Evolutionary conservation across 1,140 invertebrate species (phyloP).

Genomic region (Lysiphlebus fabarum): DNA sequence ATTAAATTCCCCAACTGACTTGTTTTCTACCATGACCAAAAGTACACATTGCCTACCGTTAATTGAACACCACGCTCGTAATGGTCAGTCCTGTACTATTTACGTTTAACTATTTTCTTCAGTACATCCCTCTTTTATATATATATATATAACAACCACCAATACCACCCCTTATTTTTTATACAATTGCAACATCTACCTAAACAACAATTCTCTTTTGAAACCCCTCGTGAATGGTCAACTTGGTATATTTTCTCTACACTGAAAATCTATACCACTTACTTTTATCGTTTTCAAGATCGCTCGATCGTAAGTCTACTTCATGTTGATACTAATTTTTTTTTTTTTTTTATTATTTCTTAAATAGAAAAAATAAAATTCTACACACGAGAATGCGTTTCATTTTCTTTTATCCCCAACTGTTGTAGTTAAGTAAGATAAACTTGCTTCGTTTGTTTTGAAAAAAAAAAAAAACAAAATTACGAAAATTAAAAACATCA

Average conservation of each 20-base stretch:
- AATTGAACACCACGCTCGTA: constrained; percentile 56
- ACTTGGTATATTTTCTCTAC: constrained; percentile 9
- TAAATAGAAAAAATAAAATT: constrained; percentile 27
- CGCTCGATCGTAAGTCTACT: constrained; percentile 15
- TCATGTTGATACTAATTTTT: neutral
- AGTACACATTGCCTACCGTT: constrained; percentile 42
- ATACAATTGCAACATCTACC: too few relatives aligned
- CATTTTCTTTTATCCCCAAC: constrained; percentile 14
- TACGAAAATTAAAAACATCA: too few relatives aligned
- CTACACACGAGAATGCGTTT: constrained; percentile 22
- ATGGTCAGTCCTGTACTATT: constrained; percentile 27
- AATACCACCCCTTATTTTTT: too few relatives aligned
- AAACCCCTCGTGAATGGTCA: constrained; percentile 1
- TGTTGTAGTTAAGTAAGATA: constrained; percentile 10
- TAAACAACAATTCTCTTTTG: too few relatives aligned
- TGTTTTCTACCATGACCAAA: neutral
- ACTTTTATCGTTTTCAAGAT: constrained; percentile 42
- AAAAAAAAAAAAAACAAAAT: too few relatives aligned
- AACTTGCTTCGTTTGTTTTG: neutral
- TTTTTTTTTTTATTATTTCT: constrained; percentile 26
- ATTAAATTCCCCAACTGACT: neutral
- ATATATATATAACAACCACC: too few relatives aligned
- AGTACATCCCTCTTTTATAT: constrained; percentile 8
- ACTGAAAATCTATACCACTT: constrained; percentile 49
- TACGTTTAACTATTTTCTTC: constrained; percentile 3